Evolutionary conservation across 2,797 vertebrate genomes (phyloP).

Genomic region (Amblyopsis hoosieri): DNA sequence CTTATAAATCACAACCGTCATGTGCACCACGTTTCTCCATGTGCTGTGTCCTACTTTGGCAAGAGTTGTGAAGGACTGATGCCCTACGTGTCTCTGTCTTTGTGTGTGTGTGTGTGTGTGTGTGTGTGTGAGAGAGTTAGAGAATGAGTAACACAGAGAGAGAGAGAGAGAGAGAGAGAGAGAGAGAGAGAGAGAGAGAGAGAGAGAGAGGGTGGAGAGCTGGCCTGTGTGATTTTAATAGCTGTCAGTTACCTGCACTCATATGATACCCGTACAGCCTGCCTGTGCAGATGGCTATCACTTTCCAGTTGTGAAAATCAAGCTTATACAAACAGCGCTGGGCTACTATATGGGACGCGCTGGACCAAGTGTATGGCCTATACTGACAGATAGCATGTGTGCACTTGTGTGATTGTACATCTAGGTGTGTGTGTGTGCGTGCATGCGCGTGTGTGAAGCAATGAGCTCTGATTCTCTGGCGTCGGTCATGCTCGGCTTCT

Average conservation of each 20-base stretch:
- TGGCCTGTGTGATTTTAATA: slow-evolving; percentile 73
- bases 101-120: background rate
- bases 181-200: slow-evolving; percentile 18
- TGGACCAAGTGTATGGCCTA: slow-evolving; percentile 60
- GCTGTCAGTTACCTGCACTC: slow-evolving; percentile 76
- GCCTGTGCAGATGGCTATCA: slow-evolving; percentile 78
- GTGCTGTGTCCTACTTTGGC: slow-evolving; percentile 49
- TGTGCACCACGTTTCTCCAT: slow-evolving; percentile 35
- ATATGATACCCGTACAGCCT: slow-evolving; percentile 72
- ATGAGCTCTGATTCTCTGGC: slow-evolving; percentile 63
- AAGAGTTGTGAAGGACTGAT: slow-evolving; percentile 38
- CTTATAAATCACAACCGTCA: slow-evolving; percentile 54
- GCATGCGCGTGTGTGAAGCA: slow-evolving; percentile 6
- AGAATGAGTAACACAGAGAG: background rate
- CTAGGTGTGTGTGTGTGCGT: slow-evolving; percentile 19
- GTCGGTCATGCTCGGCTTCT: slow-evolving; percentile 71
- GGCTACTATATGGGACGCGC: slow-evolving; percentile 54
- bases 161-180: slow-evolving; percentile 14
- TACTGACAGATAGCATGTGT: slow-evolving; percentile 58
- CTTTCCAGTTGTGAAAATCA: slow-evolving; percentile 82
- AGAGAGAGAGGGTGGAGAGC: slow-evolving; percentile 23
- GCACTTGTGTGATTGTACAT: background rate
- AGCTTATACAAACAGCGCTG: slow-evolving; percentile 75
- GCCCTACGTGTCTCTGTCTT: background rate
- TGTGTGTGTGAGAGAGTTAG: slow-evolving; percentile 24